Evolutionary conservation across 2,113 vertebrate species (phyloP).

Genomic region (Antigone vipio): DNA sequence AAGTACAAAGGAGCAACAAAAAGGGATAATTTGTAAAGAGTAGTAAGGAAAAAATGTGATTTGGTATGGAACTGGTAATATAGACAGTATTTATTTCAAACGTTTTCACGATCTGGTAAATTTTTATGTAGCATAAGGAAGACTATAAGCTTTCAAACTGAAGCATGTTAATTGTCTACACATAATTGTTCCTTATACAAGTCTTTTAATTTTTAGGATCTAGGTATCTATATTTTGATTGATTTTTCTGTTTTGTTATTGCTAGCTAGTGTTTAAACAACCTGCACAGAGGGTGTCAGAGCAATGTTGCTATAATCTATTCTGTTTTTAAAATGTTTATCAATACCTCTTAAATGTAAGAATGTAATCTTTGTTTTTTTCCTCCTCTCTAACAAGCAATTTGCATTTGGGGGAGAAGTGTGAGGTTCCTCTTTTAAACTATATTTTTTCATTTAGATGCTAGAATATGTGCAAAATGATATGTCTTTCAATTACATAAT

Average conservation of each 20-base stretch:
- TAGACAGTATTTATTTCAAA: not conserved
- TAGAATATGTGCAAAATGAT: not conserved
- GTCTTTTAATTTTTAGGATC: constrained; percentile 13
- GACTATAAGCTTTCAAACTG: not conserved
- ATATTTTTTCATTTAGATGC: not conserved
- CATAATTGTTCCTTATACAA: not conserved
- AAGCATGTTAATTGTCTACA: not conserved
- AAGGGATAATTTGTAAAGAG: not conserved
- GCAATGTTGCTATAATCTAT: not conserved
- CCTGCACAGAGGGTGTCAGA: constrained; percentile 23
- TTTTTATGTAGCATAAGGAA: not conserved
- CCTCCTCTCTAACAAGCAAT: not conserved
- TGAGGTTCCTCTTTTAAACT: not conserved
- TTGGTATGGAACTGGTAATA: not conserved
- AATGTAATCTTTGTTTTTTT: not conserved
- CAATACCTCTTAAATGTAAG: not conserved
- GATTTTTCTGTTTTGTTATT: constrained; percentile 31
- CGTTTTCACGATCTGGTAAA: not conserved
- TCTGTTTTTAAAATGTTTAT: not conserved
- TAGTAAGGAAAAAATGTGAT: not conserved
- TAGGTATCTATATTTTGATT: constrained; percentile 25
- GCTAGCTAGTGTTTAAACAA: not conserved
- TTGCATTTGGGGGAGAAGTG: not conserved
- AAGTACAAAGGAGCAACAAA: not conserved
- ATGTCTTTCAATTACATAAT: not conserved